A percentile compares a stretch with the other conserved stretches of the same genome.
phyloP scores from a whole-genome alignment of 2,113 vertebrate species.

The Nipponia nippon region DNA sequence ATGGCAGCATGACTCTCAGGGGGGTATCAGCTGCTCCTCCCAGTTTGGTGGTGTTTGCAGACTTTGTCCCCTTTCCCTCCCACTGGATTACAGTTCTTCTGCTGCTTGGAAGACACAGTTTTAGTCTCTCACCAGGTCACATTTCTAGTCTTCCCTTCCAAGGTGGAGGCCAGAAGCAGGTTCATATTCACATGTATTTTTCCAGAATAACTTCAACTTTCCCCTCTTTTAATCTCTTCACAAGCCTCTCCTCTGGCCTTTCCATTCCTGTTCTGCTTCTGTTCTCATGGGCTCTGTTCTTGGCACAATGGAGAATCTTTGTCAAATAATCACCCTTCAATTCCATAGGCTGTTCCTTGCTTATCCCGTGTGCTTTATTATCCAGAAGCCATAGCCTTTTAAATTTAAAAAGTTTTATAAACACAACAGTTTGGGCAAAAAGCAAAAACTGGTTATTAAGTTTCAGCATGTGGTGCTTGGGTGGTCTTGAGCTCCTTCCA shows the following conservation, averaged over 20 bases:
- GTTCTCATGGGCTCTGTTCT: not conserved
- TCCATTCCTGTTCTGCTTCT: not conserved
- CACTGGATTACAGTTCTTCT: not conserved
- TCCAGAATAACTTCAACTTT: not conserved
- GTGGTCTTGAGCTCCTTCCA: not conserved
- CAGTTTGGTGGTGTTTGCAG: not conserved
- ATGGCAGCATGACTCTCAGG: rapidly evolving
- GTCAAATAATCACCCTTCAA: not conserved
- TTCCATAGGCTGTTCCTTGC: not conserved
- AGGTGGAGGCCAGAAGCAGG: not conserved
- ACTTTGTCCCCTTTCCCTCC: not conserved
- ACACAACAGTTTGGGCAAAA: not conserved
- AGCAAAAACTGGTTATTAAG: not conserved
- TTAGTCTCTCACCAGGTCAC: not conserved
- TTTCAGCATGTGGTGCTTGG: not conserved
- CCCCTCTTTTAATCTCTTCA: not conserved
- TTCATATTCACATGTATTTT: not conserved
- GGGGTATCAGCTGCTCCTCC: not conserved
- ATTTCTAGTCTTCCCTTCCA: not conserved
- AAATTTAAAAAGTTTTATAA: not conserved
- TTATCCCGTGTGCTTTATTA: not conserved
- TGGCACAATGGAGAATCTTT: not conserved
- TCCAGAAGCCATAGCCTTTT: not conserved
- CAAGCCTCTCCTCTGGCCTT: not conserved
- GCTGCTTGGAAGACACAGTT: not conserved